Evolutionary conservation across 2,797 vertebrate genomes (phyloP).

Genomic region (Danio jaintianensis): DNA sequence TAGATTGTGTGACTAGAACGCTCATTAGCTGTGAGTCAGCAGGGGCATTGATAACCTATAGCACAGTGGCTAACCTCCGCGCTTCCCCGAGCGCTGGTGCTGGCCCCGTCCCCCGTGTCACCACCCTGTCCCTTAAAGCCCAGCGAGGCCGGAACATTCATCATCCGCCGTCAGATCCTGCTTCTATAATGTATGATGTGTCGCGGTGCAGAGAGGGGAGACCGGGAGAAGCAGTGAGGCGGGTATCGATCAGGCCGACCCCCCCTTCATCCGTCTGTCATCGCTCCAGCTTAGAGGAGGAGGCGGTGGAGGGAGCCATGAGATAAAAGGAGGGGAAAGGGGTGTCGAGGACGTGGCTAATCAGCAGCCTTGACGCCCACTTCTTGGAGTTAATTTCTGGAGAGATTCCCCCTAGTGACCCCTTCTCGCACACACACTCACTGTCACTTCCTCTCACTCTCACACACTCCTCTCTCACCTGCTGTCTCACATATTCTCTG

Average conservation of each 20-base stretch:
- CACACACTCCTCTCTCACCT: slow-evolving; percentile 36
- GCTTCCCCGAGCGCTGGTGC: slow-evolving; percentile 2
- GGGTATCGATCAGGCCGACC: slow-evolving; percentile 69
- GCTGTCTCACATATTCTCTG: slow-evolving; percentile 24
- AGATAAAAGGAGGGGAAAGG: slow-evolving; percentile 65
- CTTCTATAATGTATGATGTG: slow-evolving; percentile 58
- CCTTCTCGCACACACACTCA: slow-evolving; percentile 51
- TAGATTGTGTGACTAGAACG: slow-evolving; percentile 41
- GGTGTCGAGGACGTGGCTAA: slow-evolving; percentile 72
- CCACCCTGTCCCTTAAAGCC: slow-evolving; percentile 48
- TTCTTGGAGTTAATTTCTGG: slow-evolving; percentile 79
- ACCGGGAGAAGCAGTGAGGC: slow-evolving; percentile 26
- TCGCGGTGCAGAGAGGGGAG: slow-evolving; percentile 46
- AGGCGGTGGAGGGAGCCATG: slow-evolving; percentile 60
- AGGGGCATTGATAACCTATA: slow-evolving; percentile 48
- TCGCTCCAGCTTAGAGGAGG: slow-evolving; percentile 61
- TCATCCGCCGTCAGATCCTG: slow-evolving; percentile 48
- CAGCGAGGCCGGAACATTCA: slow-evolving; percentile 49
- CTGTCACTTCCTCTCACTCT: slow-evolving; percentile 31
- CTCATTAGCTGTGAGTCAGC: slow-evolving; percentile 52
- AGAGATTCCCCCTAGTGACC: slow-evolving; percentile 72
- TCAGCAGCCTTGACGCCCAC: slow-evolving; percentile 76
- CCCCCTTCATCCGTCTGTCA: slow-evolving; percentile 60
- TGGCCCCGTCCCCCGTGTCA: slow-evolving; percentile 27
- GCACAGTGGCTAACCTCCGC: slow-evolving; percentile 43